phyloP scores from a whole-genome alignment of 2,888 invertebrate species.

The Drosophila niveifrons region DNA sequence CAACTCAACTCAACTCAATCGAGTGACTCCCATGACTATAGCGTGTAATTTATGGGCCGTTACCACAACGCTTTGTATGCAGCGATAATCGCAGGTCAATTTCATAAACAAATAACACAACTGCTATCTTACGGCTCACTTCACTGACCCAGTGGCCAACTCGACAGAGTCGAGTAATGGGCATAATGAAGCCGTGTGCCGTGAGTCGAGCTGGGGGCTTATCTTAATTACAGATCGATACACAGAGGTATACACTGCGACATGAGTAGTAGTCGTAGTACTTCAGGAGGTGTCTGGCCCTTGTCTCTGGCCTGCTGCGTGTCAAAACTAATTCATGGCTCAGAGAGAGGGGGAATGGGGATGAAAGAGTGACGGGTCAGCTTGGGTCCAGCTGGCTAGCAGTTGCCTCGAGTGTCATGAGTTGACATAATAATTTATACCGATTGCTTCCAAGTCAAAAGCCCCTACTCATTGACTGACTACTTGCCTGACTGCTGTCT shows the following conservation, averaged over 20 bases:
- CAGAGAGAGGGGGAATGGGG: neutral
- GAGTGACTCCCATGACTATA: constrained; percentile 14
- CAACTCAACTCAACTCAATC: neutral
- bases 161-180: constrained; percentile 16
- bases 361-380: constrained; percentile 13
- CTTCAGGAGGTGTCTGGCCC: constrained; percentile 17
- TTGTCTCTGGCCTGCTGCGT: constrained; percentile 52
- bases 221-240: constrained; percentile 83
- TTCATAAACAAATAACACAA: constrained; percentile 78
- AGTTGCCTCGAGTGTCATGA: constrained; percentile 51
- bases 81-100: constrained; percentile 77
- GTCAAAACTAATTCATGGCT: constrained; percentile 74
- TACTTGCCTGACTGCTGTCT: constrained; percentile 20
- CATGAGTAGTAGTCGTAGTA: constrained; percentile 13
- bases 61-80: constrained; percentile 58
- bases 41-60: constrained; percentile 67
- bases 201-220: constrained; percentile 44
- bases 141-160: too few species aligned
- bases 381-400: constrained; percentile 24
- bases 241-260: constrained; percentile 34
- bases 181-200: constrained; percentile 62
- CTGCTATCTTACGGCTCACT: constrained; percentile 49
- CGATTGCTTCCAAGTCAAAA: constrained; percentile 46
- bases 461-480: constrained; percentile 43
- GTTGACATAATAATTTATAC: constrained; percentile 78